Evolutionary conservation across 2,888 invertebrate species (phyloP), one percentile per base, ranked within the genome.

Genomic region (Troglohyphantes excavatus): DNA sequence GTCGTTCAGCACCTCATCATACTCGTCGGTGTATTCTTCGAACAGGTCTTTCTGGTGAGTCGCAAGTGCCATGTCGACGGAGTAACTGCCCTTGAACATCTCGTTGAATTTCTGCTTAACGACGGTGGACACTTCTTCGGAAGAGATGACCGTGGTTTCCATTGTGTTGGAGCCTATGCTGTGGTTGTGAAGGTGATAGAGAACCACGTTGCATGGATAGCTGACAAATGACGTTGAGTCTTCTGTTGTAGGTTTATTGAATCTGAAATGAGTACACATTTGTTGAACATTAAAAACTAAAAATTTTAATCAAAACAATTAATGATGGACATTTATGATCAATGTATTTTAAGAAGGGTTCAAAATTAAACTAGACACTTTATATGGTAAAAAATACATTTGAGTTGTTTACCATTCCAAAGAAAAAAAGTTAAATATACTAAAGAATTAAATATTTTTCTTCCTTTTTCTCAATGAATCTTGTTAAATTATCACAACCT

Each of bases 1-100:
- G 72, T 90, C 90, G 65, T 53, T 84, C 19, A 90, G 23, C 39
- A 85, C 82, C 39, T 79, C 79, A 2, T 90, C 84, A 53, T 90
- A 90, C n/a, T 90, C 90, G 79, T 90, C 90, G 13, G 90, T 79
- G 46, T 79, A 90, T 19, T 90, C 90, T 67, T 90, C 90, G n/a
- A 79, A 72, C 2, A 90, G 43, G 46, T 90, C 90, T 63, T 79
- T 84, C 11, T 84, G 70, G 23, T 90, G 90, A 9, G 76, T 85
- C 7, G 23, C 23, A 0, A 90, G 63, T 17, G 90, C 84, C n/a
- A 27, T 61, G 13, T 84, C 78, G 3, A 79, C 67, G 39, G 70
- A n/a, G 75, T 90, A 90, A 2, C 84, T 73, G 2, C 90, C 90
- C 39, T 90, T 90, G 39, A 84, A 90, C 90, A 90, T 90, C 61